Conservation (phyloP, 2,888 invertebrate species). For the Meiosimyza decipiens region DNA sequence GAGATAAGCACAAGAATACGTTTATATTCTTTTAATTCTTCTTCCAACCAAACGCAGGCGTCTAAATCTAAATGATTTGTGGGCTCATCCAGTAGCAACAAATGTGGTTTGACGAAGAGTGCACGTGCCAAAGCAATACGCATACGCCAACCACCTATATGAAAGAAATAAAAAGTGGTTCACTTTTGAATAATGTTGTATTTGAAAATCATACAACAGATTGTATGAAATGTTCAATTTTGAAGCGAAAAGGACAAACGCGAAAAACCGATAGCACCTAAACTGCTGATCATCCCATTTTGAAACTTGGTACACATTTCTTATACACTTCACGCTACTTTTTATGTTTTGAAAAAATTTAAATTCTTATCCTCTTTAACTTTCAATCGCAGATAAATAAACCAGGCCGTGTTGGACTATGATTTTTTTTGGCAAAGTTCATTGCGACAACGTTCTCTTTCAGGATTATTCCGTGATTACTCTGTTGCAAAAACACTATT, state of each 20-base stretch:
- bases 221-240: background rate
- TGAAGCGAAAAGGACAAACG: background rate
- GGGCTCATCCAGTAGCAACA: constrained; percentile 96
- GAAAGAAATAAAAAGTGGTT: constrained; percentile 1
- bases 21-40: constrained; percentile 96
- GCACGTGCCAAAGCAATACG: constrained; percentile 97
- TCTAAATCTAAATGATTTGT: constrained; percentile 99
- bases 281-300: too few species aligned
- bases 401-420: too few species aligned
- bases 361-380: too few species aligned
- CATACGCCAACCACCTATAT: constrained; percentile 95
- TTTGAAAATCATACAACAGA: background rate
- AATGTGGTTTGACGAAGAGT: constrained; percentile 96
- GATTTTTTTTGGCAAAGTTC: too few species aligned
- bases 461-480: too few species aligned
- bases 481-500: too few species aligned
- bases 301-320: too few species aligned
- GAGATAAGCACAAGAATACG: constrained; percentile 97
- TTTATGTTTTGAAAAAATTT: too few species aligned
- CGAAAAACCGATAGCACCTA: background rate
- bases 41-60: constrained; percentile 99
- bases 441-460: too few species aligned
- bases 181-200: too few species aligned
- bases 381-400: too few species aligned
- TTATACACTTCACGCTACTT: too few species aligned